Percentiles rank a stretch among this genome's conserved stretches.
Conservation (phyloP, 2,888 invertebrate species). For the Troides helena region DNA sequence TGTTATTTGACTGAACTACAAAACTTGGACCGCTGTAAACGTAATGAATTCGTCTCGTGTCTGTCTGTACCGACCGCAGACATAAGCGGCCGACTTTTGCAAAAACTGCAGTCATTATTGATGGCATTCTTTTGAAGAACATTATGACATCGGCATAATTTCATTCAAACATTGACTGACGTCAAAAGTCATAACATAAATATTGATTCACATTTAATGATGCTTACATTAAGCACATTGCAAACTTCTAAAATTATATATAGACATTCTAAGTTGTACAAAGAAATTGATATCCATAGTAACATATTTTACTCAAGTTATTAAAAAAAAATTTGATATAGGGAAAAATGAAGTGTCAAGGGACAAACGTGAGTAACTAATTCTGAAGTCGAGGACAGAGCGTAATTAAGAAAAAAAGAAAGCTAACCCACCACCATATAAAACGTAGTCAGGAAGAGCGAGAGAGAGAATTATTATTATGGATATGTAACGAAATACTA, state of each 20-base stretch:
- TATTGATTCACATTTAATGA: slow-evolving; percentile 40
- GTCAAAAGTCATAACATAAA: slow-evolving; percentile 22
- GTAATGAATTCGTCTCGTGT: slow-evolving; percentile 33
- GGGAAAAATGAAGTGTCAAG: too few relatives aligned
- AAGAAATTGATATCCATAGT: neutral
- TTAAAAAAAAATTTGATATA: too few relatives aligned
- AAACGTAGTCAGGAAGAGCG: too few relatives aligned
- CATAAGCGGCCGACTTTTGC: slow-evolving; percentile 42
- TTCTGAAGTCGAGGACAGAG: too few relatives aligned
- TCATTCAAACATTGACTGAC: slow-evolving; percentile 38
- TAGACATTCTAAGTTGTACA: neutral
- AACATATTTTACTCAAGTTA: too few relatives aligned
- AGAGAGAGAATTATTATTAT: too few relatives aligned
- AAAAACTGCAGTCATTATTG: slow-evolving; percentile 57
- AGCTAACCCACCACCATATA: too few relatives aligned
- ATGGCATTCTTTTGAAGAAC: slow-evolving; percentile 53
- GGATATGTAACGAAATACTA: too few relatives aligned
- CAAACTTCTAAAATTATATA: too few relatives aligned
- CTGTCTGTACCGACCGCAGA: slow-evolving; percentile 30
- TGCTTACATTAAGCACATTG: neutral
- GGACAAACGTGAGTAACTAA: too few relatives aligned
- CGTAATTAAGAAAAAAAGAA: too few relatives aligned
- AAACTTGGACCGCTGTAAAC: slow-evolving; percentile 24
- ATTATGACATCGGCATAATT: slow-evolving; percentile 61
- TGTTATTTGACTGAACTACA: slow-evolving; percentile 19